Percentiles rank a stretch among this genome's conserved stretches.
Conservation (phyloP, 2,113 vertebrate species). For the Casuarius casuarius region DNA sequence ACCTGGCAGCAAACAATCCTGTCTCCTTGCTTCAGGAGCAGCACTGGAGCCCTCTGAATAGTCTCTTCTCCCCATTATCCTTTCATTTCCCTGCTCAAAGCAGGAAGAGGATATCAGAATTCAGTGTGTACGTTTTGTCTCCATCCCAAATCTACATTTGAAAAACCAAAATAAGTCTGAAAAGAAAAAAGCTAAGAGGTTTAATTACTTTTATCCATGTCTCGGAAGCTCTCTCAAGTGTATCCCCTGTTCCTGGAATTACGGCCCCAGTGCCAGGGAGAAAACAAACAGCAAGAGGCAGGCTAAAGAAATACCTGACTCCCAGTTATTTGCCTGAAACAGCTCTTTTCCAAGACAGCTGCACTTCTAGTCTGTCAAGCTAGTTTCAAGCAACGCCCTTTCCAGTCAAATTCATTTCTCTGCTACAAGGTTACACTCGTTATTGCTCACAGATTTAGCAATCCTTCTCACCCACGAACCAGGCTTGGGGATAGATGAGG, state of each 20-base stretch:
- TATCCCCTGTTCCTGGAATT: slow-evolving; percentile 45
- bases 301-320: not conserved
- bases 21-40: not conserved
- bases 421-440: not conserved
- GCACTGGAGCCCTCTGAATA: not conserved
- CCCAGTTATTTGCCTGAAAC: not conserved
- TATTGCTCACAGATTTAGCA: accelerated
- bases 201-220: slow-evolving; percentile 44
- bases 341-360: not conserved
- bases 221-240: not conserved
- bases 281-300: slow-evolving; percentile 26
- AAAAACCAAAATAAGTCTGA: not conserved
- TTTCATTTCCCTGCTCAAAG: not conserved
- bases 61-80: not conserved
- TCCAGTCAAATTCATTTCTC: not conserved
- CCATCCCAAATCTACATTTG: not conserved
- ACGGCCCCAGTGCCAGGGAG: slow-evolving; percentile 16
- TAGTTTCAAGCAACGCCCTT: not conserved
- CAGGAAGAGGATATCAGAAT: not conserved
- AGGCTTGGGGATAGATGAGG: not conserved
- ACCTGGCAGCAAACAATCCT: slow-evolving; percentile 17
- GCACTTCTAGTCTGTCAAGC: not conserved
- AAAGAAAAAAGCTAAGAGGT: not conserved
- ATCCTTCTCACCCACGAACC: not conserved
- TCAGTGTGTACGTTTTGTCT: not conserved